Evolutionary conservation across 2,888 invertebrate species (phyloP).

Genomic region (Sarcophaga carnaria): DNA sequence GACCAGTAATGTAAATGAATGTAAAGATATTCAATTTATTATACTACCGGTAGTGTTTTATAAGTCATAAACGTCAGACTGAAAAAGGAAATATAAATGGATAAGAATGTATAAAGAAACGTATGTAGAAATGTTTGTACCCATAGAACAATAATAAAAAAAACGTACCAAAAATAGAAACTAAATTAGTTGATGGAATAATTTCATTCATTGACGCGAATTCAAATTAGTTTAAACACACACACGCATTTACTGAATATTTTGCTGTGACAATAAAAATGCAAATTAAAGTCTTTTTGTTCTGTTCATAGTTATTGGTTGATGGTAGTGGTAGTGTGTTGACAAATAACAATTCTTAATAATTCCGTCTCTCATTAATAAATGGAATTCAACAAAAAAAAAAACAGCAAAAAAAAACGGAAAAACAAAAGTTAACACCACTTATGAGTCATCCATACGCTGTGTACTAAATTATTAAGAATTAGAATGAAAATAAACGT

Average conservation of each 20-base stretch:
- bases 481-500: background rate
- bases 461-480: slow-evolving; percentile 50
- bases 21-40: too few relatives aligned
- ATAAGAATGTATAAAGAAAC: too few relatives aligned
- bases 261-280: slow-evolving; percentile 35
- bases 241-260: too few relatives aligned
- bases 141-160: too few relatives aligned
- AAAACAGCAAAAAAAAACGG: background rate
- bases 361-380: slow-evolving; percentile 57
- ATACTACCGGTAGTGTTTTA: too few relatives aligned
- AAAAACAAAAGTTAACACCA: too few relatives aligned
- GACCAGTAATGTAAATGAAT: too few relatives aligned
- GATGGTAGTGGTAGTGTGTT: slow-evolving; percentile 18
- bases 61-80: too few relatives aligned
- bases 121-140: too few relatives aligned
- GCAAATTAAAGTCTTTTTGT: slow-evolving; percentile 34
- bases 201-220: slow-evolving; percentile 29
- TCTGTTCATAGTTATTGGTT: background rate
- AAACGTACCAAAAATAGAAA: too few relatives aligned
- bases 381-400: slow-evolving; percentile 19
- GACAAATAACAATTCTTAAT: slow-evolving; percentile 60
- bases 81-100: too few relatives aligned
- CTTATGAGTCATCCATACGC: slow-evolving; percentile 41
- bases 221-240: slow-evolving; percentile 53
- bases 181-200: too few relatives aligned